Evolutionary conservation across 2,888 invertebrate genomes (phyloP), one percentile per base, ranked within the genome.

Genomic region (Steinernema carpocapsae): DNA sequence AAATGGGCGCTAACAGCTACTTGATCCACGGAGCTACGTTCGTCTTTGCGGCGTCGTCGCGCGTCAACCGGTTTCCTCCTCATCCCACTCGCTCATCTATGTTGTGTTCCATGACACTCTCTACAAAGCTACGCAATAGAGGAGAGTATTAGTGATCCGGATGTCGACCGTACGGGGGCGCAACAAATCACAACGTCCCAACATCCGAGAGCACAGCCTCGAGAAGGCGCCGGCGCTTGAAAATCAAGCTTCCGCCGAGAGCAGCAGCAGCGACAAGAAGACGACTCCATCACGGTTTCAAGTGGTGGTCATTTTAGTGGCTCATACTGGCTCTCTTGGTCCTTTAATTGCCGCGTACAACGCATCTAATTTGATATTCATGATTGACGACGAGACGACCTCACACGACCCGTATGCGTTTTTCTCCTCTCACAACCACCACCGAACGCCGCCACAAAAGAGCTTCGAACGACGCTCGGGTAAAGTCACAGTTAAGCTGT

Each of bases 331-430:
- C 48, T 48, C 56, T 56, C 56, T 24, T 56, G 56, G 56, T 56
- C 56, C 56, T 56, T 56, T 56, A 56, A 56, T 56, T 56, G 56
- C 56, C 56, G 56, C 56, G 56, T 64, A 32, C 64, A 32, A 64
- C 64, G 64, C 29, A 64, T 64, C 56, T 56, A 56, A 64, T 64
- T 64, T 26, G 64, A 64, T 64, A 64, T 64, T 64, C 64, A 64
- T 64, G 64, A 64, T 64, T 64, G 32, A 32, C 64, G 64, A 29
- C 64, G 29, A 32, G 32, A 64, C 64, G 64, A 64, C 64, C 64
- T 64, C 64, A 64, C 64, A 64, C 64, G 64, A 48, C n/a, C 19
- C n/a, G 29, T 32, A 29, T 6, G 26, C 64, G 32, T 56, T 24
- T 17, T 29, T 48, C 14, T 48, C 14, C 48, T 37, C 52, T 19